phyloP scores from a whole-genome alignment of 2,113 vertebrate genomes.

The Phalacrocorax pelagicus region DNA sequence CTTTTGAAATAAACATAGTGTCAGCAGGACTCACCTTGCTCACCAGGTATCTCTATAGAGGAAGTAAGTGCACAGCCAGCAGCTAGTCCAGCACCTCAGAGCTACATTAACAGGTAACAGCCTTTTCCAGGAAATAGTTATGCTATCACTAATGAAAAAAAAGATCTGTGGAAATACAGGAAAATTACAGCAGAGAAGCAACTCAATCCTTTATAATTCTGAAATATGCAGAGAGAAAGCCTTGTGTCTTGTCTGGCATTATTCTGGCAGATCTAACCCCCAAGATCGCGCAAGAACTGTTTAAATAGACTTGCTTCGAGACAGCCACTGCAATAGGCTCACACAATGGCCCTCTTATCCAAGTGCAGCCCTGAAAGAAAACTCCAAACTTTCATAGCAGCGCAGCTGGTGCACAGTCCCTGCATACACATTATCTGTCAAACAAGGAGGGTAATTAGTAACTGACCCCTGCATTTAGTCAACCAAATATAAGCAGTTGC shows the following conservation, averaged over 20 bases:
- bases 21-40: neutral
- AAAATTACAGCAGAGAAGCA: neutral
- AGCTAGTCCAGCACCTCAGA: neutral
- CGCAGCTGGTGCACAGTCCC: neutral
- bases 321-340: neutral
- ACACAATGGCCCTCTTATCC: neutral
- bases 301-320: neutral
- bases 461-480: neutral
- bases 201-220: neutral
- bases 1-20: neutral
- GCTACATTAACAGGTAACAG: neutral
- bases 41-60: neutral
- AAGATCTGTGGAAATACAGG: neutral
- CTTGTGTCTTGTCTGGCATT: neutral
- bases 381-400: neutral
- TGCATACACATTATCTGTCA: neutral
- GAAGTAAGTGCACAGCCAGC: neutral
- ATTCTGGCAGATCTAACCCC: neutral
- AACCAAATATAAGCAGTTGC: neutral
- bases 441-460: neutral
- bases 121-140: neutral
- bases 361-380: neutral
- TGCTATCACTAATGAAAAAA: neutral
- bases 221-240: neutral
- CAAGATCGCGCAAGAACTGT: neutral